Evolutionary conservation across 2,113 vertebrate genomes (phyloP).

Genomic region (Pardalotus punctatus): DNA sequence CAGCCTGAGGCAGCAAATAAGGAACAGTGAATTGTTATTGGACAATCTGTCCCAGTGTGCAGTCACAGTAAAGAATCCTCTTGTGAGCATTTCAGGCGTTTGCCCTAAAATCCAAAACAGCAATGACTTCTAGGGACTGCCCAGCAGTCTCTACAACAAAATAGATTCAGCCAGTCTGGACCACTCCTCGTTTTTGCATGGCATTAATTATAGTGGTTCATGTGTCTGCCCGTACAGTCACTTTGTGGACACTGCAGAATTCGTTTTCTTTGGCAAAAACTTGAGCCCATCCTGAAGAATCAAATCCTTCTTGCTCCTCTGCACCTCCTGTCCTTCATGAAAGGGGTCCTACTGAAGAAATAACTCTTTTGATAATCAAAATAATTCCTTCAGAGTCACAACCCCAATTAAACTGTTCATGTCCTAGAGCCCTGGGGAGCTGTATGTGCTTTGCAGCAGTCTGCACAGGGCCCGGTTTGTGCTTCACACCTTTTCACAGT

Average conservation of each 20-base stretch:
- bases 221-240: not conserved
- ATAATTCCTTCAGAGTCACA: not conserved
- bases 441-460: not conserved
- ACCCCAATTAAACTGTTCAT: not conserved
- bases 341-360: not conserved
- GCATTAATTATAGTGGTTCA: not conserved
- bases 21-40: not conserved
- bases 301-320: not conserved
- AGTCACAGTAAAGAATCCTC: not conserved
- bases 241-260: not conserved
- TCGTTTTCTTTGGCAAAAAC: not conserved
- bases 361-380: not conserved
- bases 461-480: not conserved
- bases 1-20: not conserved
- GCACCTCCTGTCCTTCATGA: not conserved
- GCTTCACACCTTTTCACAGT: not conserved
- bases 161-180: not conserved
- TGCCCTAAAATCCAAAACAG: not conserved
- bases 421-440: accelerated
- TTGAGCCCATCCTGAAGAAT: not conserved
- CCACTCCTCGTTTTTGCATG: not conserved
- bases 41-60: not conserved
- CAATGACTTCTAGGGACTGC: not conserved
- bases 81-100: not conserved
- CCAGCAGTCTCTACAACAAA: not conserved